Evolutionary conservation across 2,113 vertebrate genomes (phyloP).

Genomic region (Carassius auratus): DNA sequence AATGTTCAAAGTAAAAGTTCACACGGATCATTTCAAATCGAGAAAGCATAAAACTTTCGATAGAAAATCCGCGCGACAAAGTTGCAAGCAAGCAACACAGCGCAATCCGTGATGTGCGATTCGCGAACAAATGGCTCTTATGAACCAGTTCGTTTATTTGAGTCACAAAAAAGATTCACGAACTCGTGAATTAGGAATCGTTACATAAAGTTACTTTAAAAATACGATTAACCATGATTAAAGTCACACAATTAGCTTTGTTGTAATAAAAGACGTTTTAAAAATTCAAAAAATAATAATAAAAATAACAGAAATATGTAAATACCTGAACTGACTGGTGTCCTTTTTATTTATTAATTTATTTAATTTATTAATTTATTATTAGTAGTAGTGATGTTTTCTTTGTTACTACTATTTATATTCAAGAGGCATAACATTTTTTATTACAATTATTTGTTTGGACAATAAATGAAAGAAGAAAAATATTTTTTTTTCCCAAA

Average conservation of each 20-base stretch:
- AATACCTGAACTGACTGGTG: background rate
- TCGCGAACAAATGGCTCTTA: background rate
- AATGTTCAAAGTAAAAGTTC: background rate
- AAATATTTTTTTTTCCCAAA: background rate
- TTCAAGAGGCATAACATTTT: no score
- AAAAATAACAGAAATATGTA: no score
- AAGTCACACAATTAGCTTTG: background rate
- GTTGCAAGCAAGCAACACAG: background rate
- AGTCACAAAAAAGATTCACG: background rate
- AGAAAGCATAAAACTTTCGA: background rate
- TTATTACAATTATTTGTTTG: no score
- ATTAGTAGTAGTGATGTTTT: no score
- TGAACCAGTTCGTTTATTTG: background rate
- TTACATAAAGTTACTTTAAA: background rate
- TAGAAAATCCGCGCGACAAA: background rate
- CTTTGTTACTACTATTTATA: no score
- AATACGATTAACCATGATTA: background rate
- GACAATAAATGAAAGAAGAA: no score
- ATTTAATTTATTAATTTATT: no score
- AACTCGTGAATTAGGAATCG: background rate
- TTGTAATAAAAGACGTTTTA: background rate
- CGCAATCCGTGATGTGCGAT: background rate
- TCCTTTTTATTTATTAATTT: no score
- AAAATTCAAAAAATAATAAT: background rate
- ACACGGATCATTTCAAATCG: background rate